phyloP scores from a whole-genome alignment of 2,113 vertebrate species.

The Lagenorhynchus albirostris region DNA sequence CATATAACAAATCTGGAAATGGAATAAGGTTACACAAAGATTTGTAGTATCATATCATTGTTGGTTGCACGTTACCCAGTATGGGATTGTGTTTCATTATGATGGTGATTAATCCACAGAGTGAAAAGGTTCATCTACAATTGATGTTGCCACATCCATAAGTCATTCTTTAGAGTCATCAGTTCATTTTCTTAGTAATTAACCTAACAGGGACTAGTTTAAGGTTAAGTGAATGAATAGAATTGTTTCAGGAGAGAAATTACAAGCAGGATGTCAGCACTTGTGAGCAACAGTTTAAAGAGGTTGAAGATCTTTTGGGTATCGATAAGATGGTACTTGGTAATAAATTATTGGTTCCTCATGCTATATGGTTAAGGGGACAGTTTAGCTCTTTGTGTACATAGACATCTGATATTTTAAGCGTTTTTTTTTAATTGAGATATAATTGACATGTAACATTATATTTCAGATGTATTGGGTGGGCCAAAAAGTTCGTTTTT shows the following conservation, averaged over 20 bases:
- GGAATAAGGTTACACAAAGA: not conserved
- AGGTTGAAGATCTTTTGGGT: not conserved
- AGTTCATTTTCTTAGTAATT: not conserved
- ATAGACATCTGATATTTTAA: conserved; percentile 1
- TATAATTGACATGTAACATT: not conserved
- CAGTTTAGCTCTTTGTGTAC: conserved; percentile 6
- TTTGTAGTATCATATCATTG: not conserved
- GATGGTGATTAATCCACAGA: not conserved
- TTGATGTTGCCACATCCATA: not conserved
- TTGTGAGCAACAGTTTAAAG: conserved; percentile 29
- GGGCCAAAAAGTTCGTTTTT: too few species aligned
- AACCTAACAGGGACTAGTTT: not conserved
- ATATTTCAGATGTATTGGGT: not conserved
- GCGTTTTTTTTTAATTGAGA: not conserved
- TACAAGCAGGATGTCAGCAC: not conserved
- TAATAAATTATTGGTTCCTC: not conserved
- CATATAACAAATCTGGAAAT: not conserved
- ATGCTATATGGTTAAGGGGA: not conserved
- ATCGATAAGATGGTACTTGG: not conserved
- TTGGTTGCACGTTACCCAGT: not conserved
- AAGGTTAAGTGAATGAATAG: not conserved
- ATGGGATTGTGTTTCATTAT: not conserved
- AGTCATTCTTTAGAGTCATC: not conserved
- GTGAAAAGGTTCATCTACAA: not conserved
- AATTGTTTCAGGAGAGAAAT: not conserved